Evolutionary conservation across 2,113 vertebrate species (phyloP).

Genomic region (Passerina amoena): DNA sequence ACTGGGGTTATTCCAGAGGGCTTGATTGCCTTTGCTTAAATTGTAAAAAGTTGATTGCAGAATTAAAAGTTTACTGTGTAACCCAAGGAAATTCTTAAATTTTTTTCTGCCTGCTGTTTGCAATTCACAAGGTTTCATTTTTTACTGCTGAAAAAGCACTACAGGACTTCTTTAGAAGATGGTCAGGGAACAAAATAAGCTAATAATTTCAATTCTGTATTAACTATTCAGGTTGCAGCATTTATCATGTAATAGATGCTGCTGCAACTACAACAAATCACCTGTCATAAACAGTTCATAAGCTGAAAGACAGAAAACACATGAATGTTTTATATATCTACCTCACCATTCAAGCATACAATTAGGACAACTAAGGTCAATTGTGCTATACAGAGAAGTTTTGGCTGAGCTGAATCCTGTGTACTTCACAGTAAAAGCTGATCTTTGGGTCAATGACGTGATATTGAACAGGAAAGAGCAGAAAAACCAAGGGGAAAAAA

Average conservation of each 20-base stretch:
- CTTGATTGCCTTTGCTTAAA: background rate
- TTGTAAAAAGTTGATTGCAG: background rate
- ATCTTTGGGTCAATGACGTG: background rate
- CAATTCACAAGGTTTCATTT: background rate
- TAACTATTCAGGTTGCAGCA: background rate
- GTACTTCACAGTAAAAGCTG: background rate
- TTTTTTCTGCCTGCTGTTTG: background rate
- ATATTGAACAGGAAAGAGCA: background rate
- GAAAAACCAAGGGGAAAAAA: background rate
- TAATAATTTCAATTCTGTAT: background rate
- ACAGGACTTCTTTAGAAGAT: background rate
- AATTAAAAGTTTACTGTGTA: background rate
- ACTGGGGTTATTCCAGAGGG: background rate
- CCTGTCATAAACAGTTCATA: background rate
- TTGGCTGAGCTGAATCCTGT: background rate
- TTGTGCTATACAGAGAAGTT: background rate
- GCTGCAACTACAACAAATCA: background rate
- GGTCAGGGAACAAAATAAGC: background rate
- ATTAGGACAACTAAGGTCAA: background rate
- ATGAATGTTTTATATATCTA: background rate
- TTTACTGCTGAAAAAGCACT: background rate
- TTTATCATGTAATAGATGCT: background rate
- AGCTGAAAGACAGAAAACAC: background rate
- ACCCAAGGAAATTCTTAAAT: background rate
- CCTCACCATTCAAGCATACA: rapidly evolving